A percentile compares a stretch with the other conserved stretches of the same genome.
These are phyloP conservation scores for Ochropleura leucogaster DNA, from an alignment of 2,888 invertebrate genomes.

Conservation along the genomic window DNA sequence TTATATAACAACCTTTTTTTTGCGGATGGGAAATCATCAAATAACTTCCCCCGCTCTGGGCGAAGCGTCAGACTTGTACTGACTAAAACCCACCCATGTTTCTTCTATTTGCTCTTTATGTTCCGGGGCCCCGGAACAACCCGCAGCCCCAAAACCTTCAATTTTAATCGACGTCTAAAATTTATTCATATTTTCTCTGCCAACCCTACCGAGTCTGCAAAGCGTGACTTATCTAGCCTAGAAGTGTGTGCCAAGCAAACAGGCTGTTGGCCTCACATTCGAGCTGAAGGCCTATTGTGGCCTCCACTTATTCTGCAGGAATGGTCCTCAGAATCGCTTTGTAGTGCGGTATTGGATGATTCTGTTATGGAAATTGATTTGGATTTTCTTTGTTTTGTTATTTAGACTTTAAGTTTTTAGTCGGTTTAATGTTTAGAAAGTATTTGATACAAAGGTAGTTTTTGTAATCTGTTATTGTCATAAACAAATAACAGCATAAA, in stretches of 20 bases:
- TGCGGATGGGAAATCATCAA: too few relatives aligned
- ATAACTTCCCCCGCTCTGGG: too few relatives aligned
- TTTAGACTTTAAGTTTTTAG: neutral
- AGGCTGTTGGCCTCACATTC: slow-evolving; percentile 58
- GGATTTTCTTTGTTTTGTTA: slow-evolving; percentile 8
- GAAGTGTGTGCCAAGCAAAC: slow-evolving; percentile 57
- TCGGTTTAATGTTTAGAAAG: neutral
- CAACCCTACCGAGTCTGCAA: slow-evolving; percentile 48
- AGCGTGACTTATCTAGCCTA: slow-evolving; percentile 65
- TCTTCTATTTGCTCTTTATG: too few relatives aligned
- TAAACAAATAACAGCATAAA: neutral
- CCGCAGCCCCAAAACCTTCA: too few relatives aligned
- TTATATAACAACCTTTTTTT: neutral
- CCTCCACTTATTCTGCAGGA: slow-evolving; percentile 45
- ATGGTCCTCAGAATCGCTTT: slow-evolving; percentile 27
- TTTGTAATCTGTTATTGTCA: neutral
- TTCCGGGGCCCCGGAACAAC: too few relatives aligned
- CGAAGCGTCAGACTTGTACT: too few relatives aligned
- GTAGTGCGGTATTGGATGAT: slow-evolving; percentile 4
- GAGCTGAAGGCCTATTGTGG: slow-evolving; percentile 49
- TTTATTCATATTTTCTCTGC: neutral
- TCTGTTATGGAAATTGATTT: slow-evolving; percentile 26
- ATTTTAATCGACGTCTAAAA: neutral
- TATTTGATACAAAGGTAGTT: neutral
- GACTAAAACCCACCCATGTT: too few relatives aligned